Evolutionary conservation across 2,888 invertebrate species (phyloP).

Genomic region (Clitarchus hookeri): DNA sequence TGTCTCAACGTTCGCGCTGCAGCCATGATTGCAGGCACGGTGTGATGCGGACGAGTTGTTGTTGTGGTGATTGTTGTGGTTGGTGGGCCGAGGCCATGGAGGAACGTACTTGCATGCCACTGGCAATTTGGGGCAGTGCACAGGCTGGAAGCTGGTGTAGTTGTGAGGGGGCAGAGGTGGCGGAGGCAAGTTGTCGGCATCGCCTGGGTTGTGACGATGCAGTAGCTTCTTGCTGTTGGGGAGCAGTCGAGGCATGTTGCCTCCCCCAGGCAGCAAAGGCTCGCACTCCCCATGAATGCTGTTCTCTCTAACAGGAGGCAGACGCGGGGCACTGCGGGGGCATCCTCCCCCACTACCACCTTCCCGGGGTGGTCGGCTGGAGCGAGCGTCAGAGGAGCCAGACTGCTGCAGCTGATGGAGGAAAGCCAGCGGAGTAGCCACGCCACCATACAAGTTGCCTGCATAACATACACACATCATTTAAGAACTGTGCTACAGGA

Average conservation of each 20-base stretch:
- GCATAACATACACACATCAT: conserved; percentile 37
- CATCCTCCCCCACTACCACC: conserved; percentile 49
- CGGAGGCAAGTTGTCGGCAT: conserved; percentile 54
- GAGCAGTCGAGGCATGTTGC: conserved; percentile 31
- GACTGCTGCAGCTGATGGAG: conserved; percentile 62
- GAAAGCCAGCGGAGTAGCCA: conserved; percentile 71
- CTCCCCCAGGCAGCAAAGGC: conserved; percentile 57
- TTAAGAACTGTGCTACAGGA: too few species aligned
- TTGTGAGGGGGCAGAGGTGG: conserved; percentile 66
- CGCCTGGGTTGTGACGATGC: conserved; percentile 25
- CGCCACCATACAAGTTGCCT: conserved; percentile 65
- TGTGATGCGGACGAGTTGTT: conserved; percentile 35
- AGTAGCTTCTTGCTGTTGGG: conserved; percentile 27
- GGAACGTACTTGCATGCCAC: conserved; percentile 55
- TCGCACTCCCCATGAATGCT: conserved; percentile 62
- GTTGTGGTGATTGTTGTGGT: conserved; percentile 28
- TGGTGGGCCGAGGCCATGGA: conserved; percentile 62
- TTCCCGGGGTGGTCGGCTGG: conserved; percentile 45
- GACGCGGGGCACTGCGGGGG: conserved; percentile 55
- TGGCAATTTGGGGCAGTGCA: neutral
- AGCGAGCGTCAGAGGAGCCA: conserved; percentile 46
- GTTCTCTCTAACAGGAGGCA: conserved; percentile 61
- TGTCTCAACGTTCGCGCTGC: conserved; percentile 36
- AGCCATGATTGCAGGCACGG: conserved; percentile 36
- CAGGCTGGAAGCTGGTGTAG: conserved; percentile 40